Percentiles rank a stretch among this genome's conserved stretches.
phyloP scores from a whole-genome alignment of 2,797 vertebrate genomes.

The Melanotaenia maccullochi region DNA sequence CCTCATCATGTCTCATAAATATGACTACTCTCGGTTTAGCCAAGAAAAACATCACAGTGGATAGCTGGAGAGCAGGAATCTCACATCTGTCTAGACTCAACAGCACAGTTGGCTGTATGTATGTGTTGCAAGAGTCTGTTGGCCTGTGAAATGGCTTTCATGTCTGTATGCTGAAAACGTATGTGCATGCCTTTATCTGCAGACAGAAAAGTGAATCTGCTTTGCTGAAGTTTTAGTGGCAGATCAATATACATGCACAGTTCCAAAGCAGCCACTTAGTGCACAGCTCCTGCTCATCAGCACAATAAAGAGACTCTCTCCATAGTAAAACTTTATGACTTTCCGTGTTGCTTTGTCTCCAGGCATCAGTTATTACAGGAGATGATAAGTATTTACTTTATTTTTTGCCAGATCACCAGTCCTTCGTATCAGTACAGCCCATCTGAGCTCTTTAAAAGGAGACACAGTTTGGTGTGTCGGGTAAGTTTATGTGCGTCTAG shows the following conservation, averaged over 20 bases:
- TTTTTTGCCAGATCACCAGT: constrained; percentile 78
- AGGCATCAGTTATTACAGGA: constrained; percentile 74
- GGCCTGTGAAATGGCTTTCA: constrained; percentile 19
- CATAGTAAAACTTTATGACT: constrained; percentile 79
- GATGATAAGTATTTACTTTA: constrained; percentile 76
- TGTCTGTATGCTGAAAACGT: constrained; percentile 9
- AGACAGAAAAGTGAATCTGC: constrained; percentile 29
- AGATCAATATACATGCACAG: constrained; percentile 56
- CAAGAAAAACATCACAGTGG: constrained; percentile 55
- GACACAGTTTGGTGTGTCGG: constrained; percentile 44
- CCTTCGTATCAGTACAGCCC: constrained; percentile 73
- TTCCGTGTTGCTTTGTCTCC: constrained; percentile 75
- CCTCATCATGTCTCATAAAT: constrained; percentile 67
- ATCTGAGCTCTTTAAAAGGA: constrained; percentile 76
- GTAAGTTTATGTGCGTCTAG: constrained; percentile 29
- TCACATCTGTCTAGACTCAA: constrained; percentile 62
- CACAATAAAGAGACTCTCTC: constrained; percentile 79
- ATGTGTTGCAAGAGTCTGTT: constrained; percentile 3
- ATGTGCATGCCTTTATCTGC: constrained; percentile 24
- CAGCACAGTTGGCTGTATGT: constrained; percentile 8
- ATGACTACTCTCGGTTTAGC: constrained; percentile 50
- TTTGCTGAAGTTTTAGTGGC: constrained; percentile 20
- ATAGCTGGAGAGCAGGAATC: constrained; percentile 35
- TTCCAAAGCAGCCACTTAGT: constrained; percentile 37
- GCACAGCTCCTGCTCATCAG: constrained; percentile 67